Conservation (phyloP, 2,797 vertebrate species). For the Leptoclinus maculatus region DNA sequence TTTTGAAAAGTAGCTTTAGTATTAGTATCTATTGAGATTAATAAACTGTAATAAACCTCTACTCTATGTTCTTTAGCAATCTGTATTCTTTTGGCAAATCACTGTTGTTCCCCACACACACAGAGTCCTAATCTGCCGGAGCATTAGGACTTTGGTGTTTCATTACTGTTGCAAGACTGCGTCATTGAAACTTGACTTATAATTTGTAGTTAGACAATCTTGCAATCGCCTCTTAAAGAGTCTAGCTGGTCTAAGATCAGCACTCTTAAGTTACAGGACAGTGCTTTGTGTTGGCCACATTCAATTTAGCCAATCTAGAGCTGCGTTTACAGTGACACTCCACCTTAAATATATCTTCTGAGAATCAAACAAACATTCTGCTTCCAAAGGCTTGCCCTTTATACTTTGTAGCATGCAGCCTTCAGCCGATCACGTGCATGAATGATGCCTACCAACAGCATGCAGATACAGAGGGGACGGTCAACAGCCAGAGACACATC, state of each 20-base stretch:
- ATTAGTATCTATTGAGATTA: constrained; percentile 18
- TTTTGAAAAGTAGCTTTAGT: neutral
- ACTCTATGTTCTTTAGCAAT: constrained; percentile 11
- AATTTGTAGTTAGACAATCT: neutral
- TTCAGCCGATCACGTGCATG: constrained; percentile 71
- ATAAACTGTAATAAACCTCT: constrained; percentile 2
- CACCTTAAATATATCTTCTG: neutral
- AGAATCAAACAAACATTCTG: neutral
- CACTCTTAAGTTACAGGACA: neutral
- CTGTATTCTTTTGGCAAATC: constrained; percentile 29
- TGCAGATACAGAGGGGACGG: constrained; percentile 69
- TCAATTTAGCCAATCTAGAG: neutral
- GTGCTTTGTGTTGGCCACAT: neutral
- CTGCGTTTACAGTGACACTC: neutral
- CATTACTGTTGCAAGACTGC: neutral
- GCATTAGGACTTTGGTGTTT: neutral
- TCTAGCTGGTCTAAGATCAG: constrained; percentile 3
- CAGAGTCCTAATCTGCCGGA: neutral
- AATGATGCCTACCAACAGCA: constrained; percentile 65
- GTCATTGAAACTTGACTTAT: neutral
- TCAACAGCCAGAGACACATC: constrained; percentile 61
- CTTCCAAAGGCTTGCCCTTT: neutral
- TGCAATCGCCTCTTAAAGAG: neutral
- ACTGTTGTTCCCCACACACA: constrained; percentile 2
- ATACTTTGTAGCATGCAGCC: constrained; percentile 75